Percentiles rank a stretch among this genome's conserved stretches.
phyloP scores from a whole-genome alignment of 2,888 invertebrate species.

The Cyclophora albipunctata region DNA sequence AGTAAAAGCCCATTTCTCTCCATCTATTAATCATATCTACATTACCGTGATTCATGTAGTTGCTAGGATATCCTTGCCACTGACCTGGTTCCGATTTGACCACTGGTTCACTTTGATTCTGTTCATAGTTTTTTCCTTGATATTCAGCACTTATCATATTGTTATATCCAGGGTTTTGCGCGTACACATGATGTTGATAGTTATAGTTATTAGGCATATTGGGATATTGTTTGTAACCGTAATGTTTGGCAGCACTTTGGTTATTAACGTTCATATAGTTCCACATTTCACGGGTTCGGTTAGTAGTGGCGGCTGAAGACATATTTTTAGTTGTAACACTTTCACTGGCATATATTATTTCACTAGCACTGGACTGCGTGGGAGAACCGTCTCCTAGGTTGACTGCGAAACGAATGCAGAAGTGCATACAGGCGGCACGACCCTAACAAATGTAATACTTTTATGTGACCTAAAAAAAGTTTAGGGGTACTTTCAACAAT shows the following conservation, averaged over 20 bases:
- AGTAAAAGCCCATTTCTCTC: constrained; percentile 52
- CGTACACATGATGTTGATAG: constrained; percentile 45
- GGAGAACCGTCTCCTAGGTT: constrained; percentile 57
- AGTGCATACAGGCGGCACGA: constrained; percentile 61
- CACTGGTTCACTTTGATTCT: constrained; percentile 28
- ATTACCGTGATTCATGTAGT: constrained; percentile 38
- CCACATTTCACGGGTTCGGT: constrained; percentile 64
- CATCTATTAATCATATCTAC: constrained; percentile 53
- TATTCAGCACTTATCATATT: constrained; percentile 35
- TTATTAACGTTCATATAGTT: constrained; percentile 47
- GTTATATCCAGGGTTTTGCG: constrained; percentile 41
- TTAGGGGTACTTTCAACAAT: constrained; percentile 73
- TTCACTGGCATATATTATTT: constrained; percentile 32
- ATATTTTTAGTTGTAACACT: constrained; percentile 35
- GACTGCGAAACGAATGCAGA: constrained; percentile 70
- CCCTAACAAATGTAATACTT: constrained; percentile 72
- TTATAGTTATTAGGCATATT: constrained; percentile 38
- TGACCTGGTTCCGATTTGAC: constrained; percentile 53
- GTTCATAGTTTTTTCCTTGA: constrained; percentile 32
- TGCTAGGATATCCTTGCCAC: constrained; percentile 47
- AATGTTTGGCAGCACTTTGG: constrained; percentile 46
- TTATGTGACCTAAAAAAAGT: constrained; percentile 74
- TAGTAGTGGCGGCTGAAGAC: constrained; percentile 54
- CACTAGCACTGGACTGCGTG: constrained; percentile 51
- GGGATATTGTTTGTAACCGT: constrained; percentile 43